Evolutionary conservation across 2,888 invertebrate genomes (phyloP), one percentile per base, ranked within the genome.

Genomic region (Melinopterus prodromus): DNA sequence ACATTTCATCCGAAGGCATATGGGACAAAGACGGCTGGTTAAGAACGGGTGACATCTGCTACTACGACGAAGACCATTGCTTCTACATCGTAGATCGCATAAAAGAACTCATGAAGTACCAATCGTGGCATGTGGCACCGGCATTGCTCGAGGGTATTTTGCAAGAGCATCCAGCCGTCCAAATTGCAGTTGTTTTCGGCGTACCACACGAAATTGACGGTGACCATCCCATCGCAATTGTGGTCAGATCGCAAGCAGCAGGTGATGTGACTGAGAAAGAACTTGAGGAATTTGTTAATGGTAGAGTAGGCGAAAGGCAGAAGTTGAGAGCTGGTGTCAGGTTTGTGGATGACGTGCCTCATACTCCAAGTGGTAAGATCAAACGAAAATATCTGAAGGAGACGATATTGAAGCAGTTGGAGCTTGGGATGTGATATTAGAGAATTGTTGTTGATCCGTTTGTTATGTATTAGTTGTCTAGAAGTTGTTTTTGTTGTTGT

Each of bases 11-110:
- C 0, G 87, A 86, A 12, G 89, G 89, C 36, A 84, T 88, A 0
- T 90, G 90, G 77, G 88, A 90, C 7, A 86, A 87, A 37, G 90
- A 89, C 35, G 88, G 90, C 2, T 92, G 91, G 90, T 86, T 91
- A 70, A 90, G 89, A 83, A 90, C 91, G 2, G 92, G 92, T 0
- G 92, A 92, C 81, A 86, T 91, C 38, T 88, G 90, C 37, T 91
- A 90, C 81, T 90, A 90, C 81, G 91, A 92, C 80, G 89, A 90
- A 26, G 87, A 90, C 16, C 87, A 87, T 82, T 89, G 90, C 82
- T 90, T 89, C 81, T 91, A 86, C 84, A 89, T 90, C 69, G 88
- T 91, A 0, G 91, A 91, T 53, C 87, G 92, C 37, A 88, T 90
- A 6, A 92, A 92, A 82, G 87, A 90, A 82, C 85, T 92, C 79